phyloP scores from a whole-genome alignment of 2,888 invertebrate genomes.

The Chymomyza procnemis region DNA sequence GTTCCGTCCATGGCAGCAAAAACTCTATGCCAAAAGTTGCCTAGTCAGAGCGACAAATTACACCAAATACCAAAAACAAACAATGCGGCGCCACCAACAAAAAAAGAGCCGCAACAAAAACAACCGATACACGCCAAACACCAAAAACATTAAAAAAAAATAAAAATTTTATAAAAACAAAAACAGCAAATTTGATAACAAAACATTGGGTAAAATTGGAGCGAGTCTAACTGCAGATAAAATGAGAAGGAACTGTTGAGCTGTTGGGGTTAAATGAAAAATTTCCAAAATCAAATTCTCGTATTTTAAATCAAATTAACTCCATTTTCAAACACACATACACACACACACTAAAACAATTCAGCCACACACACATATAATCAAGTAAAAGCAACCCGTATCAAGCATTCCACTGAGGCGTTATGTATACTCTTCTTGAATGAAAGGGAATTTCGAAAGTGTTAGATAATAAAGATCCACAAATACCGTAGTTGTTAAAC shows the following conservation, averaged over 20 bases:
- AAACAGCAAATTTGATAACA: slow-evolving; percentile 25
- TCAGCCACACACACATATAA: slow-evolving; percentile 19
- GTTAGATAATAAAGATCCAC: no score
- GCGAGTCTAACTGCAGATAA: neutral
- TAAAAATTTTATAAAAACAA: neutral
- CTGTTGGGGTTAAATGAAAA: slow-evolving; percentile 16
- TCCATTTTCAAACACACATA: slow-evolving; percentile 15
- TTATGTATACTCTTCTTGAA: slow-evolving; percentile 3
- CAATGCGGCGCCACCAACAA: slow-evolving; percentile 40
- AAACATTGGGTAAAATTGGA: neutral
- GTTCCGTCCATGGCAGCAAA: no score
- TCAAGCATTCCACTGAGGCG: slow-evolving; percentile 7
- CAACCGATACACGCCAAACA: slow-evolving; percentile 31
- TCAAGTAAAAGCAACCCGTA: slow-evolving; percentile 16
- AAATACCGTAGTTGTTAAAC: no score
- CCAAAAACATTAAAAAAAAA: slow-evolving; percentile 14
- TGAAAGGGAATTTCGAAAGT: no score
- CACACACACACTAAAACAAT: neutral
- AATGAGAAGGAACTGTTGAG: neutral
- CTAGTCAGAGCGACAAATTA: slow-evolving; percentile 52
- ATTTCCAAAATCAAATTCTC: slow-evolving; percentile 42
- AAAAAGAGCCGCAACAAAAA: slow-evolving; percentile 42
- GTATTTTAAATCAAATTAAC: slow-evolving; percentile 55
- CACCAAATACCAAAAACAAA: slow-evolving; percentile 37
- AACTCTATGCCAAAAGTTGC: slow-evolving; percentile 31